A percentile compares a stretch with the other conserved stretches of the same genome.
phyloP scores from a whole-genome alignment of 2,113 vertebrate species.

The Corythoichthys intestinalis region DNA sequence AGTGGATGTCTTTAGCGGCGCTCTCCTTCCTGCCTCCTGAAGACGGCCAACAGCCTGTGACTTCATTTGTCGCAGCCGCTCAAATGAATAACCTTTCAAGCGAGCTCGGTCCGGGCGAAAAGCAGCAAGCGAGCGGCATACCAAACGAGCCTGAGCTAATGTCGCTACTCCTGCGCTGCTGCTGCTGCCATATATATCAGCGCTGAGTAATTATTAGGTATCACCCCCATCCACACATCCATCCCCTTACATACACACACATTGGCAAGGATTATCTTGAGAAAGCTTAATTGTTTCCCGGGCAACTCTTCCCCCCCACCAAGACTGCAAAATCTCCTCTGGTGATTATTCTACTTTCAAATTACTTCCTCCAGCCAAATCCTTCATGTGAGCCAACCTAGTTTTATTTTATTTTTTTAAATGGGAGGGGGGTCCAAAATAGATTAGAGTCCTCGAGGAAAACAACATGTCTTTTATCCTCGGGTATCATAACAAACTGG shows the following conservation, averaged over 20 bases:
- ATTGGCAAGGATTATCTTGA: slow-evolving; percentile 50
- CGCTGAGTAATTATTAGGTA: slow-evolving; percentile 32
- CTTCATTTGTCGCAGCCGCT: slow-evolving; percentile 50
- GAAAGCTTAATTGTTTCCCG: slow-evolving; percentile 67
- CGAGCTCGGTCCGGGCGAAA: slow-evolving; percentile 28
- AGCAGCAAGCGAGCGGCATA: slow-evolving; percentile 28
- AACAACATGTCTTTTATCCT: slow-evolving; percentile 54
- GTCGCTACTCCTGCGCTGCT: background rate
- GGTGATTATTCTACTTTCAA: slow-evolving; percentile 68
- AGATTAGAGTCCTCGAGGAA: slow-evolving; percentile 59
- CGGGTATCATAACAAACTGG: slow-evolving; percentile 45
- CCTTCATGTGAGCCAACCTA: slow-evolving; percentile 51
- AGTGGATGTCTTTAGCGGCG: slow-evolving; percentile 52
- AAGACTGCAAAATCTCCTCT: slow-evolving; percentile 62
- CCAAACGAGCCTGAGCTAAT: slow-evolving; percentile 45
- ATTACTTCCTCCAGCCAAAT: slow-evolving; percentile 64
- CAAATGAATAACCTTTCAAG: slow-evolving; percentile 57
- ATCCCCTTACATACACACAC: background rate
- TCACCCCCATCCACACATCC: slow-evolving; percentile 15
- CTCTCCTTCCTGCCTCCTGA: slow-evolving; percentile 29
- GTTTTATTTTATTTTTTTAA: slow-evolving; percentile 32
- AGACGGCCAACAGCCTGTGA: slow-evolving; percentile 40
- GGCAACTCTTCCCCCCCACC: slow-evolving; percentile 55
- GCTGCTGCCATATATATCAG: slow-evolving; percentile 23
- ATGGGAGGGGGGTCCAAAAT: slow-evolving; percentile 26